A percentile compares a stretch with the other conserved stretches of the same genome.
Evolutionary conservation across 2,113 vertebrate species (phyloP).

Genomic region (Psilopsiagon aurifrons): DNA sequence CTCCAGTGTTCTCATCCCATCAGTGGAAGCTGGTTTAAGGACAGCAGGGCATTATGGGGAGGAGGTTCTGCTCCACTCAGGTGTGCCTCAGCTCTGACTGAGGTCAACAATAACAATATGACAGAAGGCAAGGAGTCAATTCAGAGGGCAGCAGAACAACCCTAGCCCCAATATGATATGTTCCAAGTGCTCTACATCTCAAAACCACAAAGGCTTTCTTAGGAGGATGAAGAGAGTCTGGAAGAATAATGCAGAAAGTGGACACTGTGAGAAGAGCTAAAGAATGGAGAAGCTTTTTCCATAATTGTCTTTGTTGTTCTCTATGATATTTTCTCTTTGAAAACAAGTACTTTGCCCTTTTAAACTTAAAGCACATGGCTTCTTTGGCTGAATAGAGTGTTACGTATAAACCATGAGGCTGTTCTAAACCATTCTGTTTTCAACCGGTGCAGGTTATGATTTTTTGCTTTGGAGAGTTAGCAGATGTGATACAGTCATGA

Average conservation of each 20-base stretch:
- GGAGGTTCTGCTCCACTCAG: background rate
- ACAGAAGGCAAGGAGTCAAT: background rate
- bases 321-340: slow-evolving; percentile 5
- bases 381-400: slow-evolving; percentile 15
- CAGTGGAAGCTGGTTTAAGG: background rate
- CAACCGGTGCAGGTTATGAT: background rate
- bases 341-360: slow-evolving; percentile 2
- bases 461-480: slow-evolving; percentile 49
- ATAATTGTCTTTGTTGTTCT: background rate
- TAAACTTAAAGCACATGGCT: background rate
- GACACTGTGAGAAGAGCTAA: background rate
- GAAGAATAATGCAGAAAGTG: background rate
- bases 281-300: background rate
- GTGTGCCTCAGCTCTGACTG: background rate
- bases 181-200: background rate
- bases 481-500: slow-evolving; percentile 64
- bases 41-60: background rate
- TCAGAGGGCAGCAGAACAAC: background rate
- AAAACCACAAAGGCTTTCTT: background rate
- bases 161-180: background rate
- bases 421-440: background rate
- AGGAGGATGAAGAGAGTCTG: background rate
- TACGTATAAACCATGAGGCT: background rate
- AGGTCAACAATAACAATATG: background rate
- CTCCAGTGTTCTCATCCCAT: background rate